Base-by-base conservation (phyloP, 64 coral and sea anemone genomes). In the Hydrozoanthus tunicans region DNA sequence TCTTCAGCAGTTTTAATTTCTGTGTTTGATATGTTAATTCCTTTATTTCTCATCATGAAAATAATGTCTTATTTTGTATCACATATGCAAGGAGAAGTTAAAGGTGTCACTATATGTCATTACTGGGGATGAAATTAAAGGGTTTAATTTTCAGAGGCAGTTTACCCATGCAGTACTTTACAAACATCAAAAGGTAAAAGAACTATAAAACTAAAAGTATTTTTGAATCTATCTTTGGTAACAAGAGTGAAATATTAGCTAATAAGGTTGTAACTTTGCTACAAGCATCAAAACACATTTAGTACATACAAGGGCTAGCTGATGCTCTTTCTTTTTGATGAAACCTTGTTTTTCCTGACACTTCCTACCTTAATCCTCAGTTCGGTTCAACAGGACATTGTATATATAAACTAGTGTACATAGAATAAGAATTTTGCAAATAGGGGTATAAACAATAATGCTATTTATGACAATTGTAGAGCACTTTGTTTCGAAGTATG, bases 341-440 rank as follows among this genome's bases (percentile, higher is more conserved):
- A 32, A 65, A 65, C 3, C 63, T 20, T 43, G 32, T 43, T 43
- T 43, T 43, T 43, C 32, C 32, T 43, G 32, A 43, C 32, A 43
- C 32, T 43, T 43, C 32, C 0, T 1, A 43, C 32, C 12, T 65
- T 71, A 5, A 17, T 43, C 32, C 12, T 4, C 32, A 51, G 14
- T 75, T 75, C 32, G 53, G 72, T 26, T 75, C 25, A 75, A 26
- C 24, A 75, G 12, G 53, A 75, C 53, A 51, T 75, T 75, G 72
- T 75, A 75, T 43, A 75, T 75, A 51, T 75, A 11, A 1, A 43
- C 32, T 43, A 43, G 32, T 75, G 72, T 75, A 75, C 43, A 75
- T 75, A 75, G 72, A 53, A 52, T 43, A 52, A 75, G 72, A 75
- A 75, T 51, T 75, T 52, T 75, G 72, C 72, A 75, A 53, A 75